Evolutionary conservation across 2,113 vertebrate species (phyloP).

Genomic region (Oxygymnocypris stewartii): DNA sequence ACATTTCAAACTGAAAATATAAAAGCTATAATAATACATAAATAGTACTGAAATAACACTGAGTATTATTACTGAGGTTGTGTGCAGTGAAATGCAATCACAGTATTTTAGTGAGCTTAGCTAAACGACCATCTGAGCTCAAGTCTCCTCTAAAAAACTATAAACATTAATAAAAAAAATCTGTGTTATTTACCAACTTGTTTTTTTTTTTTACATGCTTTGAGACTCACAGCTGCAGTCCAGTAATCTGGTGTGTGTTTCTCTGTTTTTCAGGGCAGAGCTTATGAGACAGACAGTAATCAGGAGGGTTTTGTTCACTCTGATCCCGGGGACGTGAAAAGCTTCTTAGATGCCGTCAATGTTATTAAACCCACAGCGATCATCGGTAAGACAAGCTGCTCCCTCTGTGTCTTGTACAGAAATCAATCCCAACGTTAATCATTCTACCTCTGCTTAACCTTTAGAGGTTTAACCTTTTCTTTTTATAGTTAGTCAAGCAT

Average conservation of each 20-base stretch:
- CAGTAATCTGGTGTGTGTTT: constrained; percentile 12
- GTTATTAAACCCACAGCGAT: constrained; percentile 87
- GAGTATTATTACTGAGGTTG: background rate
- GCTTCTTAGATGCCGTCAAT: constrained; percentile 90
- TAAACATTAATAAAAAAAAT: background rate
- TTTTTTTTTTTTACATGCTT: background rate
- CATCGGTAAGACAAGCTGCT: constrained; percentile 79
- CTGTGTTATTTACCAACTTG: background rate
- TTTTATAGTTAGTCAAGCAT: background rate
- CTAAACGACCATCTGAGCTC: background rate
- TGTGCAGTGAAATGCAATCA: background rate
- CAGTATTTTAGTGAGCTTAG: background rate
- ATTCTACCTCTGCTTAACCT: background rate
- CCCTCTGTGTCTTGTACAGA: background rate
- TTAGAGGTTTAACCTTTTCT: background rate
- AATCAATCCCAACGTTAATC: background rate
- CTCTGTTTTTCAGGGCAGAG: constrained; percentile 75
- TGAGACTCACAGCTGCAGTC: background rate
- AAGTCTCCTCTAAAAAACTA: background rate
- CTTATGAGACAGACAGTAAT: constrained; percentile 77
- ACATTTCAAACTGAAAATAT: background rate
- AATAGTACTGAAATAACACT: background rate
- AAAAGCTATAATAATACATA: background rate
- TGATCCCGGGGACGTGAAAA: constrained; percentile 78
- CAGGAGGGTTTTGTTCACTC: constrained; percentile 86